Conservation (phyloP, 1,140 invertebrate genomes). For the Ruditapes philippinarum region DNA sequence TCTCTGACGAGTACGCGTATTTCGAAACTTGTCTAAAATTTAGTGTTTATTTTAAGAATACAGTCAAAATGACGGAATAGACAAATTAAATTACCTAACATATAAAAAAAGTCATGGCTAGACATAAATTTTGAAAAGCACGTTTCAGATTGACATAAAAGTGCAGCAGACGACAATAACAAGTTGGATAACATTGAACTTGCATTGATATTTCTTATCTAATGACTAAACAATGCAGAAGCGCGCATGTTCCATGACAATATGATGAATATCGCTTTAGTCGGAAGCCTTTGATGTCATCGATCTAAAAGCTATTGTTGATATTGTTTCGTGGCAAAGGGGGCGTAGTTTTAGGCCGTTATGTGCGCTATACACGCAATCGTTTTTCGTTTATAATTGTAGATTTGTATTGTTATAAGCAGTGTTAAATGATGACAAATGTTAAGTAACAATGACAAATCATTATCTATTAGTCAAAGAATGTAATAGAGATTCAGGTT, state of each 20-base stretch:
- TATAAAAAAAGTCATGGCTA: not conserved
- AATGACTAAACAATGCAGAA: not conserved
- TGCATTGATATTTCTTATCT: not conserved
- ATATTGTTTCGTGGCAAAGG: not conserved
- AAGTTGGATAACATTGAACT: not conserved
- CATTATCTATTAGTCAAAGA: no score
- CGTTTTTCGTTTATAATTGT: not conserved
- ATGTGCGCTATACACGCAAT: not conserved
- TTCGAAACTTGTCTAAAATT: no score
- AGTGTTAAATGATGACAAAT: not conserved
- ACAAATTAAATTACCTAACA: not conserved
- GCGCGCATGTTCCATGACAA: not conserved
- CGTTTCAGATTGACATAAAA: not conserved
- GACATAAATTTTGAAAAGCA: not conserved
- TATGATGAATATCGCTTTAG: not conserved
- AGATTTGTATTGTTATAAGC: not conserved
- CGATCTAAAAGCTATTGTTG: not conserved
- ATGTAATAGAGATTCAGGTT: not conserved
- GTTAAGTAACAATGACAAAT: no score
- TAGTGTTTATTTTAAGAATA: no score
- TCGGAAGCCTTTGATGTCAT: not conserved
- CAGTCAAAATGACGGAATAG: no score
- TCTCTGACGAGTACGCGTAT: no score
- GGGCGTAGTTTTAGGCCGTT: not conserved
- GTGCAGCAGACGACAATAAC: no score